Evolutionary conservation across 1,140 invertebrate genomes (phyloP), one percentile per base, ranked within the genome.

Genomic region (Olivierus martensii): DNA sequence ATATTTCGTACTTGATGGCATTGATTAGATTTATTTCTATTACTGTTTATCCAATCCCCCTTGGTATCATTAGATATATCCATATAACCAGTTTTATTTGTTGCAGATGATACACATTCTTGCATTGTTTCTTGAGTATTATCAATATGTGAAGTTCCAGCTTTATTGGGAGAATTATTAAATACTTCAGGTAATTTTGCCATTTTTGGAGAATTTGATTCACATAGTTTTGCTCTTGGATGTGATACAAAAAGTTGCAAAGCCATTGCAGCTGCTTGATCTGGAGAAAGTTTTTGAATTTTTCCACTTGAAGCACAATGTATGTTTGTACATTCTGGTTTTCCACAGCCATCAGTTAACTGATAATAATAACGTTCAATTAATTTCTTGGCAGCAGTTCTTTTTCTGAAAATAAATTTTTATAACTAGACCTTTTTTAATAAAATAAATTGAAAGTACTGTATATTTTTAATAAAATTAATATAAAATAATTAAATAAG

Each of bases 291-390:
- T 63, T 76, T 80, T 66, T 75, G 79, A 71, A 88, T 83, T 69
- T 83, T 78, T 63, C 83, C 83, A 71, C 85, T 89, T 19, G 88
- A 93, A 55, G 84, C 84, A 77, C 89, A 94, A 66, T 83, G 75
- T 62, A 79, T 75, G 73, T 93, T 94, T 58, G 78, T 75, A 71
- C 89, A 93, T 50, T 78, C 73, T 9, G 77, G 71, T 67, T 90
- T 86, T 7, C 88, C 88, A 73, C 89, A 94, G 53, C 89, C 89
- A 68, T 90, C 82, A 12, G 82, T 82, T 51, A 94, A 72, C 71
- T 92, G 87, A 71, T 87, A 88, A 68, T 92, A 94, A 70, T 92
- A 93, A 59, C 83, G 79, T 68, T 91, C 85, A 56, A 93, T 92
- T 42, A 90, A 72, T 69, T 87, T 83, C 67, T 81, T 86, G 19